phyloP scores from a whole-genome alignment of 2,888 invertebrate species.

The Polydrusus tereticollis region DNA sequence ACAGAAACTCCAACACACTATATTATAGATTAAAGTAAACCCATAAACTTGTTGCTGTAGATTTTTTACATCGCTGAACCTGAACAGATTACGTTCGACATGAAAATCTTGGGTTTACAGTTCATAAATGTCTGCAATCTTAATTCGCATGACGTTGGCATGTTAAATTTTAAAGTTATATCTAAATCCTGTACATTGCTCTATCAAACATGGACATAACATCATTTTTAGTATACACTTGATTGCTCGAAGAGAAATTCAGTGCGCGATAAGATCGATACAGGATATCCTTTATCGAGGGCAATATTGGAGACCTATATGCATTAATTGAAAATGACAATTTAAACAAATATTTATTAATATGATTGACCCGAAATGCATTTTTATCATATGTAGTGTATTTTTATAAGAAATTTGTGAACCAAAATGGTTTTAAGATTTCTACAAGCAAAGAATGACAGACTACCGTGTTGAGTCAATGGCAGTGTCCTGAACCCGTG shows the following conservation, averaged over 20 bases:
- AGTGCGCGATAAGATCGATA: no score
- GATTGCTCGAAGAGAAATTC: background rate
- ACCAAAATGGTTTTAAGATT: no score
- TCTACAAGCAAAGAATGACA: no score
- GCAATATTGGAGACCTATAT: no score
- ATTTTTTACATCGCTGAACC: constrained; percentile 36
- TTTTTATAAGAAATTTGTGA: no score
- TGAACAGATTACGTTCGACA: constrained; percentile 52
- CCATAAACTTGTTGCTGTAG: constrained; percentile 6
- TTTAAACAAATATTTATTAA: no score
- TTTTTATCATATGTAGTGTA: no score
- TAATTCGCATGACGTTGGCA: constrained; percentile 46
- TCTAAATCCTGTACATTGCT: constrained; percentile 11
- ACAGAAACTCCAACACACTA: background rate
- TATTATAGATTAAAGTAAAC: constrained; percentile 1
- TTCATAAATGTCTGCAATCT: constrained; percentile 54
- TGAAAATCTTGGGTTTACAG: constrained; percentile 45
- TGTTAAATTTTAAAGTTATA: background rate
- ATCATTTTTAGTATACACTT: background rate
- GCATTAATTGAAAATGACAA: no score
- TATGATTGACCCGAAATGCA: no score
- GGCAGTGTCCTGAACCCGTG: no score
- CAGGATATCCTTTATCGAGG: no score
- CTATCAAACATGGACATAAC: background rate
- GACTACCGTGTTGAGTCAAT: no score